Conservation (phyloP, 2,888 invertebrate species). For the Xestia sexstrigata region DNA sequence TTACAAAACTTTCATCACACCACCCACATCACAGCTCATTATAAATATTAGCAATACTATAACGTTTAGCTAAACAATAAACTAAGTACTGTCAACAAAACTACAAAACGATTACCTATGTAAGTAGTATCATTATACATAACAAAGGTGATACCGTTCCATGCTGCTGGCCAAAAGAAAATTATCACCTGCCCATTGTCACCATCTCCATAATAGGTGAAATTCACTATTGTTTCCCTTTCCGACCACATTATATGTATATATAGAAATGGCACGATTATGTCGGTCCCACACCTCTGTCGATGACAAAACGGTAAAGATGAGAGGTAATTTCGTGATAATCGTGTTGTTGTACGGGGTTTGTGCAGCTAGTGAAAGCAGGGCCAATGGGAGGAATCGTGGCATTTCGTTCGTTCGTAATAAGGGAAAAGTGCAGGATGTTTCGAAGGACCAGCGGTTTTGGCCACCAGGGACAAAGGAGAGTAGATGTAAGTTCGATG, state of each 20-base stretch:
- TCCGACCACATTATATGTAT: constrained; percentile 71
- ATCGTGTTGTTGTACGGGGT: constrained; percentile 62
- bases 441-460: constrained; percentile 73
- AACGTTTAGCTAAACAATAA: constrained; percentile 51
- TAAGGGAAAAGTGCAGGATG: constrained; percentile 49
- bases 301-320: constrained; percentile 45
- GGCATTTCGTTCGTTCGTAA: constrained; percentile 30
- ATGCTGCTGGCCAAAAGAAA: constrained; percentile 62
- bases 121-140: constrained; percentile 61
- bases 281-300: constrained; percentile 63
- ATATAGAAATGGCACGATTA: constrained; percentile 70
- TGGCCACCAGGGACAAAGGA: constrained; percentile 84
- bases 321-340: constrained; percentile 55
- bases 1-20: constrained; percentile 41
- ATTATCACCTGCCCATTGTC: constrained; percentile 75
- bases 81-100: constrained; percentile 50
- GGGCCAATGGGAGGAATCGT: constrained; percentile 59
- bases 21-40: constrained; percentile 39
- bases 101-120: constrained; percentile 58
- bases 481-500: constrained; percentile 82
- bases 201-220: constrained; percentile 71
- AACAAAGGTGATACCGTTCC: constrained; percentile 64
- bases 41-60: constrained; percentile 51
- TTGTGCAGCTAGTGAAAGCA: constrained; percentile 69
- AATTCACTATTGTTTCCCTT: constrained; percentile 77